These are phyloP conservation scores for Callinectes sapidus DNA, from an alignment of 2,888 invertebrate species.

Conservation along the genomic window DNA sequence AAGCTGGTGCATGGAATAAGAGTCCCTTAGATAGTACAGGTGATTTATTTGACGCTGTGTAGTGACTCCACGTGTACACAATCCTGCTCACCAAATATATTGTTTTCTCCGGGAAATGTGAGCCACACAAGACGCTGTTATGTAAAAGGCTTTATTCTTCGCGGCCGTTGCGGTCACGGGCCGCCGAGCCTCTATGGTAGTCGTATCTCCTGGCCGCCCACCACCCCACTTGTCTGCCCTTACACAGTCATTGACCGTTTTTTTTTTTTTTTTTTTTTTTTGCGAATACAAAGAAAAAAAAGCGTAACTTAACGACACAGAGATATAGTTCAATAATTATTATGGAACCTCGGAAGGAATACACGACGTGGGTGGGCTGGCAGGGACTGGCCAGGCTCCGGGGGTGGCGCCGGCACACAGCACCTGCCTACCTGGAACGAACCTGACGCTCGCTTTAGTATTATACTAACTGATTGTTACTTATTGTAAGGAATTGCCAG, in stretches of 20 bases:
- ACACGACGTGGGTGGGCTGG: neutral
- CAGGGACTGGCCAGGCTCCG: neutral
- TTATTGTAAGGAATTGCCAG: neutral
- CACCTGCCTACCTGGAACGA: neutral
- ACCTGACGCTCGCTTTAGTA: neutral
- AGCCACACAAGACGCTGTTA: neutral
- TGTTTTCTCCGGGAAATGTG: neutral
- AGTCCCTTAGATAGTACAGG: neutral
- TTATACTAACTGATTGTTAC: neutral
- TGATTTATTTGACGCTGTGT: neutral
- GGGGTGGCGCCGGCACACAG: neutral
- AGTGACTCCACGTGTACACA: neutral
- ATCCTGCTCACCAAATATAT: neutral
- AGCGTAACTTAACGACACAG: neutral
- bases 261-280: neutral
- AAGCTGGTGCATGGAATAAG: neutral
- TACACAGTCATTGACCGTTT: neutral
- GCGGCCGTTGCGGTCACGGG: neutral
- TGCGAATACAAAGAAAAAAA: conserved; percentile 10
- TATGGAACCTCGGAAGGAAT: neutral
- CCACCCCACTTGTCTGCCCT: neutral
- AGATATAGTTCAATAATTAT: neutral
- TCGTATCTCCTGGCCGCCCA: neutral
- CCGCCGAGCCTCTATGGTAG: neutral
- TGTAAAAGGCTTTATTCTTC: neutral